Conservation (phyloP, 2,113 vertebrate species). For the Dicerorhinus sumatrensis region DNA sequence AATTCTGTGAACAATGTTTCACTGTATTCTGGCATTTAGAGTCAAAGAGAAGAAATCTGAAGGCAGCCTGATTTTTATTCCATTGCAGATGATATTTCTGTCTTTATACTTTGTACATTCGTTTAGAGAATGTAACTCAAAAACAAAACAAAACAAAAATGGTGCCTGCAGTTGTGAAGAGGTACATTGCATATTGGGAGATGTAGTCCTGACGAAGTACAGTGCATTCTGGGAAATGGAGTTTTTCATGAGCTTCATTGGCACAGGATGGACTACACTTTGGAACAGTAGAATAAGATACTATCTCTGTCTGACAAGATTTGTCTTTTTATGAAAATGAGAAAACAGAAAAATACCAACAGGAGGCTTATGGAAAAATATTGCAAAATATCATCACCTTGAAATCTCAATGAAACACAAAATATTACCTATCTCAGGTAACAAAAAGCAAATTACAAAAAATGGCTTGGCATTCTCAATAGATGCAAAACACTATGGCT, state of each 20-base stretch:
- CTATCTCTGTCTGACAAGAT: background rate
- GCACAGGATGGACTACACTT: background rate
- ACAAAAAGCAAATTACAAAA: background rate
- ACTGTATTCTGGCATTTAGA: conserved; percentile 23
- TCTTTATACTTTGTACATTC: background rate
- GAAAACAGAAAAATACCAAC: background rate
- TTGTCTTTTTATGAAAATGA: conserved; percentile 11
- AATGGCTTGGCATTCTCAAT: background rate
- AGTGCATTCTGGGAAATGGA: background rate
- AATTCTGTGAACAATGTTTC: conserved; percentile 39
- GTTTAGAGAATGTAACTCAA: background rate
- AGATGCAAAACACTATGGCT: background rate
- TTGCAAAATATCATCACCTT: background rate
- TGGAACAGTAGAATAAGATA: background rate
- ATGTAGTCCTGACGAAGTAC: background rate
- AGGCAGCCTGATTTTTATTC: conserved; percentile 30
- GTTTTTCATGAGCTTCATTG: background rate
- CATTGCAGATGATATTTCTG: background rate
- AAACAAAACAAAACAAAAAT: conserved; percentile 1
- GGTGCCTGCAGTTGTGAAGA: background rate
- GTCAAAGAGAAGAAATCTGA: background rate
- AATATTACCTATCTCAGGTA: background rate
- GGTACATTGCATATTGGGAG: background rate
- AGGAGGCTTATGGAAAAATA: background rate
- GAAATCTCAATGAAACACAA: conserved; percentile 11